Evolutionary conservation across 2,888 invertebrate species (phyloP).

Genomic region (Halocaridina rubra): DNA sequence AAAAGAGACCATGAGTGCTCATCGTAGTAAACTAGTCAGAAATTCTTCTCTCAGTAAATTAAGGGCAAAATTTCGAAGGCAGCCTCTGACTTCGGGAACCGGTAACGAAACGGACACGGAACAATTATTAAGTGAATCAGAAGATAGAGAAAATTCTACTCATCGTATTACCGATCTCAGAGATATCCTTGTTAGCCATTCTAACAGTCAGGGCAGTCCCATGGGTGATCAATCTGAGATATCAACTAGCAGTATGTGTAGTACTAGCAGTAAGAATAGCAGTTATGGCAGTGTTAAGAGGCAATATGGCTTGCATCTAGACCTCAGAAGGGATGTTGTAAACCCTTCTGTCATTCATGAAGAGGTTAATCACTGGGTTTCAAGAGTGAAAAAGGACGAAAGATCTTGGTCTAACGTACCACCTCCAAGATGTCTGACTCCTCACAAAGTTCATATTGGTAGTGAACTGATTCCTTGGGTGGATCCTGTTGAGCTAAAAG

Average conservation of each 20-base stretch:
- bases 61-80: conserved; percentile 43
- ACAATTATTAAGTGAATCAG: conserved; percentile 31
- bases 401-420: conserved; percentile 12
- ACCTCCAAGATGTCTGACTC: conserved; percentile 39
- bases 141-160: background rate
- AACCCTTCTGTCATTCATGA: no score
- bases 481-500: background rate
- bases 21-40: conserved; percentile 40
- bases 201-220: background rate
- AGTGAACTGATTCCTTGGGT: conserved; percentile 40
- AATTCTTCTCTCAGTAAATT: conserved; percentile 50
- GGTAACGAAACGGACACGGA: conserved; percentile 42
- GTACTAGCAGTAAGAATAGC: conserved; percentile 13
- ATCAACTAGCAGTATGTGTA: conserved; percentile 5
- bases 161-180: background rate
- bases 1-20: conserved; percentile 39
- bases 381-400: background rate
- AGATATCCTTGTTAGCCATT: background rate
- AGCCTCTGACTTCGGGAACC: conserved; percentile 18
- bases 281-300: background rate
- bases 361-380: background rate
- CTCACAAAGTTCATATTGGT: conserved; percentile 24
- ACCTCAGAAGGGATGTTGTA: background rate
- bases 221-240: background rate
- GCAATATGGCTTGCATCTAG: background rate